These are phyloP conservation scores for Drosophila elegans DNA, from an alignment of 1,140 invertebrate genomes.

Conservation along the genomic window DNA sequence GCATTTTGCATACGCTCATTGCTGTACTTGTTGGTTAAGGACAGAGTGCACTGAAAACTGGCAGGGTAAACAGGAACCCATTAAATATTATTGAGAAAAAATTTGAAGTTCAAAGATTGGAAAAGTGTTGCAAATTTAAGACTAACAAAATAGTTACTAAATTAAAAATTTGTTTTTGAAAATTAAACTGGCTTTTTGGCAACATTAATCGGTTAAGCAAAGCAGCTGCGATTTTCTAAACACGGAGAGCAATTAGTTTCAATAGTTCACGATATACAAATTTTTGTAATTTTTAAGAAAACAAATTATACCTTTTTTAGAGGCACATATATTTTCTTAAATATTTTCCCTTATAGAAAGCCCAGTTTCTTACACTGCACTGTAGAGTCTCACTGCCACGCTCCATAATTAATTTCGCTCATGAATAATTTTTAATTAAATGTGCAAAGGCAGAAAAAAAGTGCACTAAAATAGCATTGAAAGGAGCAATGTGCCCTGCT, in stretches of 20 bases:
- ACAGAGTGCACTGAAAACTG: slow-evolving; percentile 10
- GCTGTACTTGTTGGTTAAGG: slow-evolving; percentile 28
- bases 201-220: too few relatives aligned
- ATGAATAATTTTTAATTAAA: slow-evolving; percentile 69
- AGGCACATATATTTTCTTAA: too few relatives aligned
- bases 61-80: background rate
- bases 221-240: too few relatives aligned
- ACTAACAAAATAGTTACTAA: too few relatives aligned
- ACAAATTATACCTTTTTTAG: background rate
- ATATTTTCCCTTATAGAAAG: too few relatives aligned
- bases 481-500: slow-evolving; percentile 35
- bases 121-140: too few relatives aligned
- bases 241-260: too few relatives aligned
- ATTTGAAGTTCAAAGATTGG: too few relatives aligned
- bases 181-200: too few relatives aligned
- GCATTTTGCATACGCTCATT: slow-evolving; percentile 40
- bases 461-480: slow-evolving; percentile 40
- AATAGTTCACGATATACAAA: background rate
- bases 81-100: background rate
- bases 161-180: too few relatives aligned
- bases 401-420: slow-evolving; percentile 62
- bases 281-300: background rate
- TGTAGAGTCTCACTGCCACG: slow-evolving; percentile 9
- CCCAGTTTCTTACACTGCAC: slow-evolving; percentile 20
- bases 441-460: slow-evolving; percentile 30